phyloP scores from a whole-genome alignment of 2,888 invertebrate species.

The Leuctra nigra region DNA sequence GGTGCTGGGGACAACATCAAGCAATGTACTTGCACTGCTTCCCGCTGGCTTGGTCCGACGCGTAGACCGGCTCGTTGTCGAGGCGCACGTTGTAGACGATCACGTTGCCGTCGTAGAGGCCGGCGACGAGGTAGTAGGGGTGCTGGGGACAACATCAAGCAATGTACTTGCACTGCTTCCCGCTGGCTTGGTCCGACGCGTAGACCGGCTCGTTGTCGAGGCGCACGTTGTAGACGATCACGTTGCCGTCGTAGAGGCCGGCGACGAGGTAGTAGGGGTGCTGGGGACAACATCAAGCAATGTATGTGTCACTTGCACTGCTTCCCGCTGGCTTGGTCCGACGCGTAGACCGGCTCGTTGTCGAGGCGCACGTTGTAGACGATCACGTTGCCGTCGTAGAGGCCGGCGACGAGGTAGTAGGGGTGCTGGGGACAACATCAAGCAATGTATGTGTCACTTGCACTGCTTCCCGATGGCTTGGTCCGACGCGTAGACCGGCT shows the following conservation, averaged over 20 bases:
- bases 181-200: conserved; percentile 48
- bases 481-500: conserved; percentile 53
- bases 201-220: conserved; percentile 62
- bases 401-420: conserved; percentile 74
- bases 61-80: conserved; percentile 60
- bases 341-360: conserved; percentile 58
- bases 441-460: too few relatives aligned
- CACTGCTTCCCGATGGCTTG: conserved; percentile 77
- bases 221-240: conserved; percentile 80
- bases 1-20: conserved; percentile 62
- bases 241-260: conserved; percentile 78
- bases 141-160: too few relatives aligned
- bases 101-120: conserved; percentile 79
- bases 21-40: too few relatives aligned
- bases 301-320: too few relatives aligned
- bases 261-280: conserved; percentile 79
- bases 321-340: conserved; percentile 60
- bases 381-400: conserved; percentile 83
- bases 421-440: too few relatives aligned
- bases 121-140: conserved; percentile 78
- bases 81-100: conserved; percentile 79
- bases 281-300: too few relatives aligned
- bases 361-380: conserved; percentile 73
- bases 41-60: conserved; percentile 50
- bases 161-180: too few relatives aligned